Evolutionary conservation across 2,797 vertebrate species (phyloP).

Genomic region (Vipera latastei): DNA sequence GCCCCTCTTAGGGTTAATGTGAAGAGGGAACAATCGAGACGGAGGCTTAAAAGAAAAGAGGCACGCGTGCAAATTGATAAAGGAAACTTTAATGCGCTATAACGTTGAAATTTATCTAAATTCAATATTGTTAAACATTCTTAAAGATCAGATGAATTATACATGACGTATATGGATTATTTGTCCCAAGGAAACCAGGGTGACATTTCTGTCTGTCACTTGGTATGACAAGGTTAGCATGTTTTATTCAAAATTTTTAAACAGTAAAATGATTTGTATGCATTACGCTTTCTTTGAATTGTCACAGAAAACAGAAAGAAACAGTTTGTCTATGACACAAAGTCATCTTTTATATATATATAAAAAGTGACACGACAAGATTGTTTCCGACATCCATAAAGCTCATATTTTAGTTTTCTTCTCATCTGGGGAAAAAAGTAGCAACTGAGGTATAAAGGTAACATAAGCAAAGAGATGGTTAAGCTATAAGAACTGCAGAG

Average conservation of each 20-base stretch:
- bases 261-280: constrained; percentile 70
- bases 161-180: constrained; percentile 80
- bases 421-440: constrained; percentile 21
- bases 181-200: constrained; percentile 76
- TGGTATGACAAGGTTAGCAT: constrained; percentile 77
- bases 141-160: constrained; percentile 82
- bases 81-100: constrained; percentile 62
- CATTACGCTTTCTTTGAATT: constrained; percentile 67
- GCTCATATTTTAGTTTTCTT: constrained; percentile 45
- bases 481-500: fast-evolving
- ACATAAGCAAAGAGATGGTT: neutral
- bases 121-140: constrained; percentile 77
- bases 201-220: constrained; percentile 80
- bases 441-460: neutral
- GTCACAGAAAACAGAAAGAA: constrained; percentile 61
- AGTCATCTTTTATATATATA: constrained; percentile 58
- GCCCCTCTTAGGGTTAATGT: constrained; percentile 43
- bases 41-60: constrained; percentile 64
- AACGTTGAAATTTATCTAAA: constrained; percentile 75
- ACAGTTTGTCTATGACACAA: constrained; percentile 59
- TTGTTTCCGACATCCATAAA: constrained; percentile 55
- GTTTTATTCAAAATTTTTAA: constrained; percentile 80
- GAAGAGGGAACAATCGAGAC: constrained; percentile 47
- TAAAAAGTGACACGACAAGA: constrained; percentile 37
- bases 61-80: constrained; percentile 67